Evolutionary conservation across 2,888 invertebrate species (phyloP), one percentile per base, ranked within the genome.

Genomic region (Nebria salina): DNA sequence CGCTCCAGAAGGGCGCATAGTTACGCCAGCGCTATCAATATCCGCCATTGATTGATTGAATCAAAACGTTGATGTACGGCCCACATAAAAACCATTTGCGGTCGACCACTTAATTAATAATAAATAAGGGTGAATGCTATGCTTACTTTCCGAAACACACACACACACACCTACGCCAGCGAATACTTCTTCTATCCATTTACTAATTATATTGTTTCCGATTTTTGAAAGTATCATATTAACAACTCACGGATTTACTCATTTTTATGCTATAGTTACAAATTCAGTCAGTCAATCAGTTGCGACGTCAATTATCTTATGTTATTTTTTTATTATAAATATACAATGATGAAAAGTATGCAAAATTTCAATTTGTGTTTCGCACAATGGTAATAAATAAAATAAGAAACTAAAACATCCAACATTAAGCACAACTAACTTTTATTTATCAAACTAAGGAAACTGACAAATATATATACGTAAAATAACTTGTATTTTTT

Each of bases 21-120:
- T 81, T 72, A 54, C 75, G 66, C 75, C 72, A 20, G 41, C 75
- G 72, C 80, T 81, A 81, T 76, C 80, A 79, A 79, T 79, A 79
- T 79, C 74, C 41, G 9, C 79, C 20, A 43, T 79, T 74, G 74
- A 79, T 79, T 68, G 80, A 81, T 81, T 68, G 80, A 81, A 81
- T 75, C 80, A 81, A 81, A 81, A 75, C 42, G 75, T 42, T 81
- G 75, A 81, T 72, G 72, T 76, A 75, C 54, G 75, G 75, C 64
- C 34, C 20, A 34, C 20, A 25, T 25, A 34, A 11, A 54, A 54
- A 54, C 54, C 54, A 70, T 70, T 25, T 11, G 20, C 20, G 70
- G 70, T 11, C 1, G 70, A 70, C 11, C 34, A 70, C 70, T 70
- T 70, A 70, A 70, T 70, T 70, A 70, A 70, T 70, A 70, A 70